Evolutionary conservation across 2,888 invertebrate species (phyloP), one percentile per base, ranked within the genome.

Genomic region (Notodonta dromedarius): DNA sequence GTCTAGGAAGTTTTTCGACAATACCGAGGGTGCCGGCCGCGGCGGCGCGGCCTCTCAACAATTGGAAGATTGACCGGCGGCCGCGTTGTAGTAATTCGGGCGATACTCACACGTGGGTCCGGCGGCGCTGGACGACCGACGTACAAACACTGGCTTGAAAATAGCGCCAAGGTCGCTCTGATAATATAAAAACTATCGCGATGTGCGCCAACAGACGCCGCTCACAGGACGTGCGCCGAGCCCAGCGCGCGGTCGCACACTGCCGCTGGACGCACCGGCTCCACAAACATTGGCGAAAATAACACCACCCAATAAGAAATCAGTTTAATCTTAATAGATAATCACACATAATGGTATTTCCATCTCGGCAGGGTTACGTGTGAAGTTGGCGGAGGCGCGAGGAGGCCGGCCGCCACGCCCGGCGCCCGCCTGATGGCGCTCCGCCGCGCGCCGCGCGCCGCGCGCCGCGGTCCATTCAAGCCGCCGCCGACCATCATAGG

Each of bases 131-230:
- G 65, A 66, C 46, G 46, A 46, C 46, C 16, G 14, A 50, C 64
- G 73, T 70, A 65, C 74, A 71, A 76, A 72, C 77, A 73, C 73
- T 70, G 74, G 67, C 76, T 82, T 86, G 76, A 70, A 88, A 88
- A 88, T 87, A 87, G 83, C 84, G 78, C 74, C 85, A 87, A 89
- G 87, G 88, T 72, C 84, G 76, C 50, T 59, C 64, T 67, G 80
- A 80, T 82, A 79, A 74, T 78, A 70, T 62, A 60, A 66, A 71
- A 72, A 71, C 63, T 55, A 59, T 58, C 64, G 62, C 56, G 55
- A 24, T 64, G 73, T 69, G 60, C 61, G 62, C 62, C 66, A 69
- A 57, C 58, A 68, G 56, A 60, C 59, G 64, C 64, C 59, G 62
- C 57, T 56, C 55, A 32, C 51, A 44, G 56, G 56, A 61, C 66